phyloP scores from a whole-genome alignment of 1,140 invertebrate species.

The Cydia splendana region DNA sequence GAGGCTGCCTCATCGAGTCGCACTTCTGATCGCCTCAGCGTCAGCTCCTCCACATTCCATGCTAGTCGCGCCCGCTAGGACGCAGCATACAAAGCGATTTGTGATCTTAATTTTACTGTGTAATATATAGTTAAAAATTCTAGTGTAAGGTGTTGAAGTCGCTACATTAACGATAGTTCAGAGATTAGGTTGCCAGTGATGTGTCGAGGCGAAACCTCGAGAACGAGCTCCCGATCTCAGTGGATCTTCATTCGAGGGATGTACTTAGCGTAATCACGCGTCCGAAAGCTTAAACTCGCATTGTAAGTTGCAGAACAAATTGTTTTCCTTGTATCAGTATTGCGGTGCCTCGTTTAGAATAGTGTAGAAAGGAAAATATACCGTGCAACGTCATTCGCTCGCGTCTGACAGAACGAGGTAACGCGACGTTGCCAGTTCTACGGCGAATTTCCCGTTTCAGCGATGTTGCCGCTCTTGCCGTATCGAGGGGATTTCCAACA shows the following conservation, averaged over 20 bases:
- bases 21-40: conserved; percentile 67
- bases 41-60: conserved; percentile 74
- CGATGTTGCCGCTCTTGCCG: conserved; percentile 59
- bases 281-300: conserved; percentile 56
- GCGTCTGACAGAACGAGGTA: conserved; percentile 66
- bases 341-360: conserved; percentile 75
- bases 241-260: conserved; percentile 48
- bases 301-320: conserved; percentile 68
- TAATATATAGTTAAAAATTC: conserved; percentile 77
- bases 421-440: conserved; percentile 72
- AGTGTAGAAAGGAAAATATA: conserved; percentile 76
- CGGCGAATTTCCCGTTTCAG: conserved; percentile 67
- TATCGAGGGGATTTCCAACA: conserved; percentile 52
- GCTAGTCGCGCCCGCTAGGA: conserved; percentile 78
- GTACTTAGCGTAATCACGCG: conserved; percentile 65
- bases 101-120: conserved; percentile 79
- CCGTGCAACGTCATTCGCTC: conserved; percentile 73
- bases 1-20: conserved; percentile 89
- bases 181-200: conserved; percentile 61
- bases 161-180: conserved; percentile 64
- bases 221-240: conserved; percentile 37
- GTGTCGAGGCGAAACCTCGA: conserved; percentile 56
- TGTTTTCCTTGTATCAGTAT: conserved; percentile 77
- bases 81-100: conserved; percentile 79
- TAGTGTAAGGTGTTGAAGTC: conserved; percentile 66